Percentiles rank a stretch among this genome's conserved stretches.
These are phyloP conservation scores for Enteromius viviparus DNA, from an alignment of 2,797 vertebrate species.

Conservation along the genomic window DNA sequence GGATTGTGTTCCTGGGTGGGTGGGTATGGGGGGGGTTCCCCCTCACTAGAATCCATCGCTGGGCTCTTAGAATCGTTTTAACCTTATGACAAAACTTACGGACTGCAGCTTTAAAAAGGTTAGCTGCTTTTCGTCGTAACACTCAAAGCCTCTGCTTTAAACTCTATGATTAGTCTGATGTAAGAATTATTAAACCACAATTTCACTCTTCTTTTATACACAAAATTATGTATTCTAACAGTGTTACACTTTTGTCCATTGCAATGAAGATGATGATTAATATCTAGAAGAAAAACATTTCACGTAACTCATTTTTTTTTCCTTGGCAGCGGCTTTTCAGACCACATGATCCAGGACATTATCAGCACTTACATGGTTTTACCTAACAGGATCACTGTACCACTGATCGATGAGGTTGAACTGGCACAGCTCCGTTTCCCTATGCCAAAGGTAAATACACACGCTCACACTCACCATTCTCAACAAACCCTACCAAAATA, in stretches of 20 bases:
- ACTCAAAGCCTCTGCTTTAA: background rate
- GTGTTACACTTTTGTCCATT: background rate
- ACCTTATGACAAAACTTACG: too few relatives aligned
- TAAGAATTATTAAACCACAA: background rate
- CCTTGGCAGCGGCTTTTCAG: constrained; percentile 86
- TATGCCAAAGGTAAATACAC: constrained; percentile 89
- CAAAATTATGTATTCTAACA: background rate
- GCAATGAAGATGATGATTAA: background rate
- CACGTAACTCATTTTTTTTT: background rate
- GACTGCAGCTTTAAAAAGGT: background rate
- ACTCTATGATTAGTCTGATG: background rate
- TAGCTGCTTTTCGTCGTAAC: background rate
- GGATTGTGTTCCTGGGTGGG: too few relatives aligned
- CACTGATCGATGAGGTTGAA: constrained; percentile 90
- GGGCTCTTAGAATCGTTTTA: too few relatives aligned
- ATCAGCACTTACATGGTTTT: constrained; percentile 95
- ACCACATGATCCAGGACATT: constrained; percentile 93
- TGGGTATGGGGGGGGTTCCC: too few relatives aligned
- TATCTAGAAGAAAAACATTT: background rate
- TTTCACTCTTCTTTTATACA: background rate
- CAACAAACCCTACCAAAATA: background rate
- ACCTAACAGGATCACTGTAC: constrained; percentile 94
- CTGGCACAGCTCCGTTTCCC: constrained; percentile 91
- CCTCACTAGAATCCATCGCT: too few relatives aligned
- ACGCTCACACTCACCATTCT: background rate